Percentiles rank a stretch among this genome's conserved stretches.
Evolutionary conservation across 1,140 invertebrate species (phyloP).

Genomic region (Drosophila erecta): DNA sequence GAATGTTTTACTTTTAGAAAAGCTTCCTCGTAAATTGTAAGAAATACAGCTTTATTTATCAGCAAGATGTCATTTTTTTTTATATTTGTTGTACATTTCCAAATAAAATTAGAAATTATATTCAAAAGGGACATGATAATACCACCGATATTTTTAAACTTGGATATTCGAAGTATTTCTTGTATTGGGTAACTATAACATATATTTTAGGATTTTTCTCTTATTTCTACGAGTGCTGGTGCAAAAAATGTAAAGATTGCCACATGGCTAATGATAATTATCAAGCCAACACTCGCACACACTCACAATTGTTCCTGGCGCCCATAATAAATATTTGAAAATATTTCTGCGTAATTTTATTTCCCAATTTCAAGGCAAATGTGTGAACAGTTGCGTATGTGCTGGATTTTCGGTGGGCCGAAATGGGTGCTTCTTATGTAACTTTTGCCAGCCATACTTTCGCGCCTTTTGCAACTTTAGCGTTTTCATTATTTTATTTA

Average conservation of each 20-base stretch:
- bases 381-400: slow-evolving; percentile 45
- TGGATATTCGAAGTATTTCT: not conserved
- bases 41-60: no score
- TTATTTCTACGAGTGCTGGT: slow-evolving; percentile 1
- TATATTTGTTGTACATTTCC: no score
- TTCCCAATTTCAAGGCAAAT: slow-evolving; percentile 65
- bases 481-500: slow-evolving; percentile 83
- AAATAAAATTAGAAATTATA: no score
- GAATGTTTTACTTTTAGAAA: not conserved
- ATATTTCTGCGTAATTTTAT: slow-evolving; percentile 67
- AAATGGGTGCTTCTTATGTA: slow-evolving; percentile 30
- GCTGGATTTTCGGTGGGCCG: slow-evolving; percentile 12
- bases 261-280: slow-evolving; percentile 75
- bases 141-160: not conserved
- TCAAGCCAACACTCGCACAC: slow-evolving; percentile 44
- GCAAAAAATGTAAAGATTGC: slow-evolving; percentile 28
- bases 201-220: not conserved
- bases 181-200: no score
- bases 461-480: slow-evolving; percentile 74
- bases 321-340: slow-evolving; percentile 64
- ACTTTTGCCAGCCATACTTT: slow-evolving; percentile 47
- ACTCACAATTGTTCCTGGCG: slow-evolving; percentile 6
- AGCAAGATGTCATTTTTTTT: no score
- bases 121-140: no score
- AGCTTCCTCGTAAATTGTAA: no score